Evolutionary conservation across 2,113 vertebrate genomes (phyloP).

Genomic region (Lathamus discolor): DNA sequence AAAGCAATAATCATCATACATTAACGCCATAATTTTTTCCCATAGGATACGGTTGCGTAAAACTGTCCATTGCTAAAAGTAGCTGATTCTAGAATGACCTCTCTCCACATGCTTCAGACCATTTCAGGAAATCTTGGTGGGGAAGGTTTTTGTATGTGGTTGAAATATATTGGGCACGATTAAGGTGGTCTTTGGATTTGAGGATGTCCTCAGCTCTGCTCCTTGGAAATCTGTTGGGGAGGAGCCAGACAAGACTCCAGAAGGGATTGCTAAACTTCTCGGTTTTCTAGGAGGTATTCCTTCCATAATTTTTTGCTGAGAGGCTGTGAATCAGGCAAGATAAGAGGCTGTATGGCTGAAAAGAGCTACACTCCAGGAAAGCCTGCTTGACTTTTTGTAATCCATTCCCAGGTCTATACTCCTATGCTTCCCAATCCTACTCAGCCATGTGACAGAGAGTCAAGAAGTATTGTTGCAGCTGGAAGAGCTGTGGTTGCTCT

Average conservation of each 20-base stretch:
- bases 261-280: background rate
- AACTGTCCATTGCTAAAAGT: background rate
- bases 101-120: background rate
- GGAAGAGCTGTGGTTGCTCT: background rate
- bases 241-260: background rate
- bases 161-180: background rate
- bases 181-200: background rate
- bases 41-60: background rate
- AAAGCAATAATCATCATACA: background rate
- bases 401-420: background rate
- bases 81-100: background rate
- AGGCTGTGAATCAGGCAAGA: background rate
- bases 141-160: background rate
- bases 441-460: background rate
- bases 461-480: background rate
- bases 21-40: background rate
- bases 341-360: background rate
- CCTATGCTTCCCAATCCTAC: rapidly evolving
- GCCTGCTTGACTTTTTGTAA: background rate
- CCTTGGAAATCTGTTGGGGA: background rate
- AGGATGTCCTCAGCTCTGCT: background rate
- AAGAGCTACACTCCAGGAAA: background rate
- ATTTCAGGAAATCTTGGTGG: background rate
- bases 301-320: background rate
- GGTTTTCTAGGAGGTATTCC: background rate